phyloP scores from a whole-genome alignment of 2,888 invertebrate species.

The Osmoderma eremita region DNA sequence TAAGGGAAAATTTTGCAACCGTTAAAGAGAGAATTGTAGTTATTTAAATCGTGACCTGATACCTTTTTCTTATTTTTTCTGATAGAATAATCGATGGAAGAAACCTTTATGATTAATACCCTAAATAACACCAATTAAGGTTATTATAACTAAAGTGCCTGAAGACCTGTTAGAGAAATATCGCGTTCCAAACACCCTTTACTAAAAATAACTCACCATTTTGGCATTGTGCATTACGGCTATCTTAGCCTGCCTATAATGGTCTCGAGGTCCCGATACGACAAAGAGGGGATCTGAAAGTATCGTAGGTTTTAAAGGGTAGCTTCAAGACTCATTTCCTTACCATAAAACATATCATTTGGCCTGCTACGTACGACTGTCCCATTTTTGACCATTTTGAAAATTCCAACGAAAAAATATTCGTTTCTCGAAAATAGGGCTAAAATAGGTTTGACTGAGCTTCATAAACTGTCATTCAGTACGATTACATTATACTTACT shows the following conservation, averaged over 20 bases:
- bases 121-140: too few relatives aligned
- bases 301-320: background rate
- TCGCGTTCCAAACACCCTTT: background rate
- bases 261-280: constrained; percentile 69
- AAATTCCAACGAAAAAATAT: background rate
- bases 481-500: constrained; percentile 11
- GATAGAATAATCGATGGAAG: background rate
- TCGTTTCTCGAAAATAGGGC: too few relatives aligned
- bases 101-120: background rate
- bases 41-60: too few relatives aligned
- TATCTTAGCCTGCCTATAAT: constrained; percentile 66
- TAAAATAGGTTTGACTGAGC: background rate
- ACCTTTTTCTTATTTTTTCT: too few relatives aligned
- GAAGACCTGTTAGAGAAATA: background rate
- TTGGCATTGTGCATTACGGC: constrained; percentile 69
- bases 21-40: background rate
- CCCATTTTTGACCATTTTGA: background rate
- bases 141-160: too few relatives aligned
- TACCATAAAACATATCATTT: constrained; percentile 50
- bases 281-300: constrained; percentile 68
- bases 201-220: constrained; percentile 62
- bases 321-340: background rate
- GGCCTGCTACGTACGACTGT: background rate
- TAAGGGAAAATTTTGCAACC: background rate
- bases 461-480: background rate